Percentiles rank a stretch among this genome's conserved stretches.
Evolutionary conservation across 2,888 invertebrate species (phyloP).

Genomic region (Lithophane semibrunnea): DNA sequence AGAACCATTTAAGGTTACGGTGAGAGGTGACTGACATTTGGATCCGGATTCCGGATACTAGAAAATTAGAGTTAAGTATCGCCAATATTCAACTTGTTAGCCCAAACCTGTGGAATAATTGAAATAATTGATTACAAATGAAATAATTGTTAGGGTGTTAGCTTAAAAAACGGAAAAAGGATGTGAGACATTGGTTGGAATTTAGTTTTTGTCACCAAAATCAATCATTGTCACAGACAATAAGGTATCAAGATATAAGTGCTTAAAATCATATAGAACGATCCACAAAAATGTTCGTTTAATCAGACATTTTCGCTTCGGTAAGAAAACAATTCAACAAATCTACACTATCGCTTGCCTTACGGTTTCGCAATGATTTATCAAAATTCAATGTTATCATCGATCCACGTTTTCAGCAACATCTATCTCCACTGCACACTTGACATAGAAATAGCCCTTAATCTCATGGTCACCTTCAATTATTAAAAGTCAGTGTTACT

Average conservation of each 20-base stretch:
- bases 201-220: background rate
- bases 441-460: conserved; percentile 30
- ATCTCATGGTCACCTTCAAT: conserved; percentile 12
- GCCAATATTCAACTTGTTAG: background rate
- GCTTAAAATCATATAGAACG: too few relatives aligned
- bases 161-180: background rate
- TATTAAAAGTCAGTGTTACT: conserved; percentile 1
- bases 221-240: background rate
- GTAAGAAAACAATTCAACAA: background rate
- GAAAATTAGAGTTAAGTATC: background rate
- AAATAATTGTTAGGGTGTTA: background rate
- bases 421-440: conserved; percentile 32
- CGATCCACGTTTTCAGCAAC: conserved; percentile 7
- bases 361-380: conserved; percentile 27
- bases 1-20: background rate
- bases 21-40: background rate
- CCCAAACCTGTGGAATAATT: too few relatives aligned
- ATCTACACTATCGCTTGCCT: background rate
- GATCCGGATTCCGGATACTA: background rate
- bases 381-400: conserved; percentile 24
- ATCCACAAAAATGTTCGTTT: too few relatives aligned
- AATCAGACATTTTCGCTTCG: background rate
- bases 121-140: too few relatives aligned
- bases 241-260: background rate
- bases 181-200: background rate